Evolutionary conservation across 1,140 invertebrate species (phyloP).

Genomic region (Pogonus chalceus): DNA sequence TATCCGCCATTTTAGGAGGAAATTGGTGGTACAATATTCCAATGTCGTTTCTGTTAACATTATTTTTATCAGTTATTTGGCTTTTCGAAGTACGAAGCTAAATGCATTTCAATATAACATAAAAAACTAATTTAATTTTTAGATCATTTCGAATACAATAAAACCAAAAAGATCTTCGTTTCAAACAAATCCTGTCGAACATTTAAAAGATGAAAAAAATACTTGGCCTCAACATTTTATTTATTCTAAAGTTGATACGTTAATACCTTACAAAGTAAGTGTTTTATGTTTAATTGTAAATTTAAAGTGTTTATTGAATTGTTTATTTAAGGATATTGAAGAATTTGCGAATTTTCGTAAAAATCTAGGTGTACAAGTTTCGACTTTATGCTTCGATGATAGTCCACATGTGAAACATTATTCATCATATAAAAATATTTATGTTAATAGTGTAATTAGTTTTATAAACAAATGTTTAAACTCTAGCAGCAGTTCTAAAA

Average conservation of each 20-base stretch:
- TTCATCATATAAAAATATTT: constrained; percentile 47
- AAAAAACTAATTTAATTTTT: constrained; percentile 15
- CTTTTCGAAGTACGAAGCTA: constrained; percentile 48
- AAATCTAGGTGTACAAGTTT: constrained; percentile 47
- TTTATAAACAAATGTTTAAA: constrained; percentile 50
- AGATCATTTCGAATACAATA: constrained; percentile 32
- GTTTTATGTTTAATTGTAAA: neutral
- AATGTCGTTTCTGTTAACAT: constrained; percentile 42
- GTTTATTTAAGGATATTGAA: constrained; percentile 44
- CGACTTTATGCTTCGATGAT: constrained; percentile 50
- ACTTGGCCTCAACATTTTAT: constrained; percentile 62
- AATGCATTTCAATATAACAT: constrained; percentile 6
- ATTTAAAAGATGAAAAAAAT: constrained; percentile 36
- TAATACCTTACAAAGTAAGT: constrained; percentile 45
- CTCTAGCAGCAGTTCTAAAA: no score
- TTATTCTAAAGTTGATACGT: constrained; percentile 58
- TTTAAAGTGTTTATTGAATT: neutral
- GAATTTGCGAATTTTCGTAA: constrained; percentile 47
- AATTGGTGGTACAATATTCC: constrained; percentile 39
- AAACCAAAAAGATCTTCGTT: constrained; percentile 22
- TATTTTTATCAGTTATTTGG: constrained; percentile 49
- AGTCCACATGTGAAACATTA: constrained; percentile 63
- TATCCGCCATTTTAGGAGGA: constrained; percentile 47
- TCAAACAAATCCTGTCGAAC: constrained; percentile 37
- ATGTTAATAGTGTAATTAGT: constrained; percentile 47